Base-by-base conservation (phyloP, 2,888 invertebrate species). In the Reticulitermes lucifugus region DNA sequence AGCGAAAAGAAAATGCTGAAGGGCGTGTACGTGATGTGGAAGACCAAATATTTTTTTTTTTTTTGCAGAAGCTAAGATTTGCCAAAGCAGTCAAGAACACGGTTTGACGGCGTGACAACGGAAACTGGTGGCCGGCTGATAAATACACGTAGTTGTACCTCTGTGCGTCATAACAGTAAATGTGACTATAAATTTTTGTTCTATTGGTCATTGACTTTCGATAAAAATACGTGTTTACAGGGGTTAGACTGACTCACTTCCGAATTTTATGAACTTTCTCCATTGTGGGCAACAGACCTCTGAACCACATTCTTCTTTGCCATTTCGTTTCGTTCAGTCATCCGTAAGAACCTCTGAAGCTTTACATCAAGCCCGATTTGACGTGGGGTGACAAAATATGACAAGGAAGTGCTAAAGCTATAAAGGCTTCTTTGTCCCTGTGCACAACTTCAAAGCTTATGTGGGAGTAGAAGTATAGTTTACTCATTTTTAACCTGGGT, bases 1-100 rank as follows among this genome's bases (percentile, higher is more conserved):
- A 83, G 85, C 22, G 85, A 82, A 75, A 83, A 82, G 77, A 82
- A 85, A 85, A 85, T 83, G 85, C 82, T 85, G 85, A 85, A 85
- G 85, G 85, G 82, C 75, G 81, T 73, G 29, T 43, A 85, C 85
- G 85, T 85, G 85, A 82, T 35, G 85, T 83, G 85, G 60, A 73
- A 85, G 83, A 73, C 55, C 71, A 85, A 85, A 60, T 82, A 25
- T 35, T 35, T 35, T 35, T 35, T 35, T 35, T 35, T 29, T 83
- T 73, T 77, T 22, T 46, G 35, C 14, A 81, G 43, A 70, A 43
- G 14, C 35, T 43, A 65, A 65, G 81, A 81, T 81, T 81, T 73
- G 35, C 41, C 73, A 29, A 73, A 73, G 41, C 35, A 21, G 6
- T 41, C 12, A 14, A 29, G 29, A 41, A 73, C 73, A 41, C 6